phyloP scores from a whole-genome alignment of 2,113 vertebrate genomes.

The Vireo altiloquus region DNA sequence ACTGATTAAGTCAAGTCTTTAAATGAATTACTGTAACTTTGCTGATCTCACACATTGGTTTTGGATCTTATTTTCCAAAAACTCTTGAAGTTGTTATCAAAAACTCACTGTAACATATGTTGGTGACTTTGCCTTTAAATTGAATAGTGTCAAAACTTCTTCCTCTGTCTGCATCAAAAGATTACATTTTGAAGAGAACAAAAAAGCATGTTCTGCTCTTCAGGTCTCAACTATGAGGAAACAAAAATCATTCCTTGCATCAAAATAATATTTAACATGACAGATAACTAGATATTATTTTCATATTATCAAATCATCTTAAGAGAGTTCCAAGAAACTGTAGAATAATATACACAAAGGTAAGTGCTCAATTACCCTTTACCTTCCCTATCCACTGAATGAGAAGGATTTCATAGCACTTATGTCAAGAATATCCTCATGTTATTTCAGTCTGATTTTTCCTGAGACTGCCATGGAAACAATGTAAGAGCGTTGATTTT shows the following conservation, averaged over 20 bases:
- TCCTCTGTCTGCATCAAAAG: neutral
- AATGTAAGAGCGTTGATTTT: rapidly evolving
- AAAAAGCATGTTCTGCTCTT: neutral
- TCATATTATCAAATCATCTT: neutral
- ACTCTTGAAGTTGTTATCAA: neutral
- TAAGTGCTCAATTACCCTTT: neutral
- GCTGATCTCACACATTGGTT: neutral
- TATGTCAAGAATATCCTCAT: neutral
- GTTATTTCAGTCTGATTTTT: neutral
- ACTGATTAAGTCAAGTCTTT: neutral
- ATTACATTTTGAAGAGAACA: neutral
- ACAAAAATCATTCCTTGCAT: neutral
- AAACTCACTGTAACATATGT: neutral
- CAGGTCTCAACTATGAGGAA: neutral
- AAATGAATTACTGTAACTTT: neutral
- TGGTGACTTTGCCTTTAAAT: neutral
- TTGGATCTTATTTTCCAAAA: neutral
- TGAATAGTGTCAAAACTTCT: neutral
- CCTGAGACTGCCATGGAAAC: neutral
- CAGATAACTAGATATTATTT: neutral
- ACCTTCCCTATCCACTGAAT: neutral
- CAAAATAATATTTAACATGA: neutral
- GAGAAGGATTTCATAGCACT: neutral
- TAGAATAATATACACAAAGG: rapidly evolving
- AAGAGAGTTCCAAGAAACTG: neutral